Base-by-base conservation (phyloP, 1,140 invertebrate species). In the Atta texana region DNA sequence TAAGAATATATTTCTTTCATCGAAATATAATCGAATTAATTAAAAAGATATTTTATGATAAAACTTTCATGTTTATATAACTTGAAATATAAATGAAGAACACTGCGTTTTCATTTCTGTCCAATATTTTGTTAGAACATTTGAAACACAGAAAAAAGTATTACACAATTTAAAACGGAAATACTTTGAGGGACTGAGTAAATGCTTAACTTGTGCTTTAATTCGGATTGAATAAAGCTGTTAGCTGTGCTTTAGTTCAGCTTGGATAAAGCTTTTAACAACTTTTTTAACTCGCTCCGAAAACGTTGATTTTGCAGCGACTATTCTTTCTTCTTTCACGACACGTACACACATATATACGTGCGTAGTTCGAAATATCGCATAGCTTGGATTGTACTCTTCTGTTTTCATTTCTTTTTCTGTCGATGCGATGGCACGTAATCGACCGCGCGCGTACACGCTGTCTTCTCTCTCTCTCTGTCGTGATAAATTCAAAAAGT, bases 211-310 rank as follows among this genome's bases (percentile, higher is more conserved):
- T 72, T 49, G 34, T 49, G 39, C 39, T 84, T 63, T 84, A 84
- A 84, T 75, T 34, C 55, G 55, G 55, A 74, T 74, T 84, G 69
- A 84, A 75, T 75, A 61, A 84, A 84, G 55, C 80, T 74, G 80
- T 84, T 74, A 84, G 57, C 55, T 61, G 55, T 34, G 55, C 69
- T 84, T 84, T 51, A 74, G 39, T 61, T 84, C 24, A 81, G 69
- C 55, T 84, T 61, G 39, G 39, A 51, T 61, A 85, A 80, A 85
- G 61, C 24, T 80, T 85, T 80, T 51, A 87, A 89, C 81, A 84
- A 78, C 57, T 87, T 80, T 90, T 74, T 90, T 64, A 84, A 75
- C 77, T 86, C 59, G 63, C 55, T 55, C 57, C 34, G 74, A 75
- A 90, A 74, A 74, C 31, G 12, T 68, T 64, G 66, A 86, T 80